Conservation (phyloP, 2,113 vertebrate species). For the Peromyscus leucopus region DNA sequence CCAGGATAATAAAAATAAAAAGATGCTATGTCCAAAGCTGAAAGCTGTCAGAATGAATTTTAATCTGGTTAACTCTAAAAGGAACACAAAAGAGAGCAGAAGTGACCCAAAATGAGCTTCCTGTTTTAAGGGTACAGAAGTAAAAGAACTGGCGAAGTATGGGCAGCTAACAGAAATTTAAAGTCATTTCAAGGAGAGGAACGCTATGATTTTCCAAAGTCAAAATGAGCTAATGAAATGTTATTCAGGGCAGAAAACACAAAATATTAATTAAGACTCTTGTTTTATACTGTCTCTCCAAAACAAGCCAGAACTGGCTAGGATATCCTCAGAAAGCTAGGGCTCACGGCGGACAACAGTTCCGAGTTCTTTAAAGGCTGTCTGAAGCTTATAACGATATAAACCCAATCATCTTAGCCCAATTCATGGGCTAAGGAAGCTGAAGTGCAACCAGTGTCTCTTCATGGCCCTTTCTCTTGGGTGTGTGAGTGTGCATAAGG, state of each 20-base stretch:
- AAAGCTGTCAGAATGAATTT: constrained; percentile 34
- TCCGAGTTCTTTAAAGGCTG: constrained; percentile 28
- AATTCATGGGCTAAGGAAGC: background rate
- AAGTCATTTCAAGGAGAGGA: constrained; percentile 38
- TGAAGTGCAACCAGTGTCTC: constrained; percentile 20
- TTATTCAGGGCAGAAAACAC: background rate
- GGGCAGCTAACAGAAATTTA: constrained; percentile 43
- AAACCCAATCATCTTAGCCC: background rate
- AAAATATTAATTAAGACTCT: constrained; percentile 16
- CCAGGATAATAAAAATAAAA: background rate
- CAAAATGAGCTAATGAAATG: constrained; percentile 42
- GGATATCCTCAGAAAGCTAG: background rate
- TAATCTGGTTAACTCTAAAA: background rate
- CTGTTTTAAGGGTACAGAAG: constrained; percentile 27
- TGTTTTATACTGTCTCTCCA: constrained; percentile 45
- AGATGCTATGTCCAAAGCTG: background rate
- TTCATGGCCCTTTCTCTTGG: background rate
- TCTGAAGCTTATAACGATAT: background rate
- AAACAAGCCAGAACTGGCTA: background rate
- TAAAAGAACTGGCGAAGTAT: constrained; percentile 47
- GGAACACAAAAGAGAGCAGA: background rate
- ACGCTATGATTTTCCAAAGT: constrained; percentile 46
- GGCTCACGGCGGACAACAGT: background rate
- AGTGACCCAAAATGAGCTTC: background rate
- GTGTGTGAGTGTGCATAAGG: background rate